phyloP scores from a whole-genome alignment of 2,113 vertebrate genomes.

The Calidris pygmaea region DNA sequence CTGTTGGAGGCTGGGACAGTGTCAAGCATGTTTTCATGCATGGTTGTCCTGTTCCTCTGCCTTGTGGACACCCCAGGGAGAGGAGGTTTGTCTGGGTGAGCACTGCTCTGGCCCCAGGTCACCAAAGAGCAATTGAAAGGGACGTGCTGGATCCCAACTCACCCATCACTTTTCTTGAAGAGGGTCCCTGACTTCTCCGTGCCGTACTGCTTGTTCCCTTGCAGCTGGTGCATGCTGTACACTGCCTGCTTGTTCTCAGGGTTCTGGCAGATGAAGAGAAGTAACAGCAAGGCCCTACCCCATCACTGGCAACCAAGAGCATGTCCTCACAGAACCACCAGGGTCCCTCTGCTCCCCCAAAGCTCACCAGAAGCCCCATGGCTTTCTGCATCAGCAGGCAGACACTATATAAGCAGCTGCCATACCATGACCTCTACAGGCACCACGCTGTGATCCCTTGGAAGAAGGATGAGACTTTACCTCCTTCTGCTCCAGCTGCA shows the following conservation, averaged over 20 bases:
- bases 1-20: not conserved
- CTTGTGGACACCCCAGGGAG: not conserved
- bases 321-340: not conserved
- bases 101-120: not conserved
- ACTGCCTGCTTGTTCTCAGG: conserved; percentile 60
- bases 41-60: not conserved
- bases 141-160: not conserved
- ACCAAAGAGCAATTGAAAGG: not conserved
- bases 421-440: not conserved
- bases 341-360: not conserved
- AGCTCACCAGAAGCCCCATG: not conserved
- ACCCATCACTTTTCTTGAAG: conserved; percentile 78
- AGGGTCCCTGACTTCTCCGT: conserved; percentile 72
- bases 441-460: rapidly evolving
- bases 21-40: not conserved
- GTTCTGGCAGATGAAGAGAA: conserved; percentile 50
- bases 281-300: not conserved
- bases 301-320: not conserved
- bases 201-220: conserved; percentile 74
- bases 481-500: conserved; percentile 75
- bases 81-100: not conserved
- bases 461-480: conserved; percentile 23
- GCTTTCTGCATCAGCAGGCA: not conserved
- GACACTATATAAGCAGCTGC: not conserved
- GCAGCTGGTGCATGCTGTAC: conserved; percentile 77